Conservation (phyloP, 2,113 vertebrate genomes). For the Microtus ochrogaster region DNA sequence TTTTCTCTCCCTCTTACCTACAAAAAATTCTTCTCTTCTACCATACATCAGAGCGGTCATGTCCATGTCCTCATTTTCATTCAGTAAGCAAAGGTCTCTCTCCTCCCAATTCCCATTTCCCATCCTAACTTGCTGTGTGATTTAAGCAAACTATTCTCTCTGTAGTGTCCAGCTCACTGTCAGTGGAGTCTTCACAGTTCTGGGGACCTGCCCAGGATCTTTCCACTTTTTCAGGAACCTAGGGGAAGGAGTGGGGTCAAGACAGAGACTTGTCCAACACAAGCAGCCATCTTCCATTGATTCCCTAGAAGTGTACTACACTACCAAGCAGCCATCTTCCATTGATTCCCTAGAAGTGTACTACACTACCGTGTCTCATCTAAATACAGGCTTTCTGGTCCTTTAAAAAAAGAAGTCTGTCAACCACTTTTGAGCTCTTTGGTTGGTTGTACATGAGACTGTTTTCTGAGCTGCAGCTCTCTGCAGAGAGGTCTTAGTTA, state of each 20-base stretch:
- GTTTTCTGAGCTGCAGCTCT: neutral
- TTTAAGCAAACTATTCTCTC: neutral
- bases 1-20: neutral
- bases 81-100: neutral
- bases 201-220: neutral
- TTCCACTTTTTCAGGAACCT: neutral
- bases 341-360: neutral
- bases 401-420: neutral
- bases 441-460: neutral
- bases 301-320: neutral
- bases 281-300: neutral
- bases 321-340: too few species aligned
- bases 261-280: neutral
- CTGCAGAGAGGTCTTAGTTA: neutral
- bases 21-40: neutral
- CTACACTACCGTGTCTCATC: neutral
- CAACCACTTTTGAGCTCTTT: neutral
- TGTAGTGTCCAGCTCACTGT: neutral
- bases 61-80: neutral
- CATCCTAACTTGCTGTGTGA: neutral
- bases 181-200: neutral
- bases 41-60: neutral
- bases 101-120: neutral
- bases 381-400: neutral
- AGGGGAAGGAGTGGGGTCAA: rapidly evolving